Evolutionary conservation across 1,140 invertebrate species (phyloP), one percentile per base, ranked within the genome.

Genomic region (Macrostomum lignano): DNA sequence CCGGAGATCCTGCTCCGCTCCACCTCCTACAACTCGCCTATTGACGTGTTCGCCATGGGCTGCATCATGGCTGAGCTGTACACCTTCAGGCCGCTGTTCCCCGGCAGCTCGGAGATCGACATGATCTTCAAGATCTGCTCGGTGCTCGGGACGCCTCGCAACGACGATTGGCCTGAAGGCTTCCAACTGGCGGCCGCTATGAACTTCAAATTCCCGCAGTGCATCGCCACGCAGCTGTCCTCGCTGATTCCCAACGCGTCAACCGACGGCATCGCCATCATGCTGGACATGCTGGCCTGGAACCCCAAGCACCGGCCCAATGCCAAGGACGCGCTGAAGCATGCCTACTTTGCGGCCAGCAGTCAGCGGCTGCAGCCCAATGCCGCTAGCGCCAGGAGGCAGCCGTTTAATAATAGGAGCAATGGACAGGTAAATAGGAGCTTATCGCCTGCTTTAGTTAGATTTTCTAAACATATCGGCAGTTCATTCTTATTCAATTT

Each of bases 31-130:
- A 84, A 72, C 42, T 84, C 78, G 34, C 79, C 88, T 0, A 93
- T 98, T 39, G 91, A 98, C 57, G 68, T 98, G 36, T 98, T 86
- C 84, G 88, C 88, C 1, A 41, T 59, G 11, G 55, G 86, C 5
- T 94, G 84, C 47, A 98, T 98, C 36, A 79, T 91, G 67, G 77
- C 84, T 2, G 91, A 98, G 58, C 60, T 98, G 7, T 96, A 96
- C 49, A 94, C 82, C n/a, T 74, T 91, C 38, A 65, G 84, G 23
- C 88, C 91, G 1, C 59, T 96, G 6, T 98, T 96, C 58, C 91
- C 88, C 0, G 91, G 65, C 17, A 61, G 58, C 33, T 86, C 76
- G 38, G 91, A 98, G 60, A 84, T 96, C 35, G 91, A 98, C 55
- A 77, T 98, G 61, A 70, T 98, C 30, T 94, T 94, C 42, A 56